These are phyloP conservation scores for Thereva unica DNA, from an alignment of 2,888 invertebrate species.

Conservation along the genomic window DNA sequence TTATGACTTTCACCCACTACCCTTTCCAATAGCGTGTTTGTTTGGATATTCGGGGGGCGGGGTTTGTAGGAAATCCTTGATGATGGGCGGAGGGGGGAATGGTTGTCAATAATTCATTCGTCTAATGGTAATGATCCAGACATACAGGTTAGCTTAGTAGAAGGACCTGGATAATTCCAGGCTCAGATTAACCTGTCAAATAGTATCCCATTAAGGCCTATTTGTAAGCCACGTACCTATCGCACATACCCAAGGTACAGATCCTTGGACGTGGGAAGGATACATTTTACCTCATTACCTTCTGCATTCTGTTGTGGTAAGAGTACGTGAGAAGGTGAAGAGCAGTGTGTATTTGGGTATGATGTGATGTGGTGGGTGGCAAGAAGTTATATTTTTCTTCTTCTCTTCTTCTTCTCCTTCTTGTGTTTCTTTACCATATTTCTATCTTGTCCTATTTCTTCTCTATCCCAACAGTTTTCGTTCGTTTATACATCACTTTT, in stretches of 20 bases:
- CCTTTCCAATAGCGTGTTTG: no score
- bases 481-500: neutral
- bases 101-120: slow-evolving; percentile 24
- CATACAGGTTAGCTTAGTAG: neutral
- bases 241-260: slow-evolving; percentile 7
- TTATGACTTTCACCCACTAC: no score
- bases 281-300: slow-evolving; percentile 9
- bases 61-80: no score
- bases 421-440: neutral
- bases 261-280: slow-evolving; percentile 10
- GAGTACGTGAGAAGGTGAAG: slow-evolving; percentile 12
- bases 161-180: slow-evolving; percentile 18
- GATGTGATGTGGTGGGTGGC: no score
- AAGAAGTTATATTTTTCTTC: no score
- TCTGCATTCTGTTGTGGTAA: neutral
- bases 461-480: no score
- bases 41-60: no score
- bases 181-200: slow-evolving; percentile 31
- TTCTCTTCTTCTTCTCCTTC: no score
- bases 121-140: slow-evolving; percentile 6
- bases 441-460: slow-evolving; percentile 6
- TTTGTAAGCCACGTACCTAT: slow-evolving; percentile 27
- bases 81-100: no score
- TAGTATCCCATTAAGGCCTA: slow-evolving; percentile 26
- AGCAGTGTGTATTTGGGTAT: no score